phyloP scores from a whole-genome alignment of 1,140 invertebrate genomes.

The Polyergus mexicanus region DNA sequence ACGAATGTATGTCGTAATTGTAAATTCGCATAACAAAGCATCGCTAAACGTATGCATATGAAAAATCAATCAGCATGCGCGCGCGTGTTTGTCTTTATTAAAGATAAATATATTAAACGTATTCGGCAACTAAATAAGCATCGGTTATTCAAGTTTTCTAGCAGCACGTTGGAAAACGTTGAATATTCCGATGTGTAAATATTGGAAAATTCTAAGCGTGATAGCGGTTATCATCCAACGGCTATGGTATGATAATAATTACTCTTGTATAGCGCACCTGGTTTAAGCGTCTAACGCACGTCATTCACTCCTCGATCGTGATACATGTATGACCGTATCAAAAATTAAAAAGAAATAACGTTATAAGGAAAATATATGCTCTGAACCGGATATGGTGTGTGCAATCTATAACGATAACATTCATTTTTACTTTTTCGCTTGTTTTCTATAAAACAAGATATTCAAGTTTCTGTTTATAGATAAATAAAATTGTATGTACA shows the following conservation, averaged over 20 bases:
- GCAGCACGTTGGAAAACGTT: conserved; percentile 60
- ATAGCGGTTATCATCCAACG: not conserved
- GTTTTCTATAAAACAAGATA: not conserved
- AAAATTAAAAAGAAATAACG: conserved; percentile 48
- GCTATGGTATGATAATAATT: conserved; percentile 53
- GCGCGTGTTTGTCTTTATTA: conserved; percentile 13
- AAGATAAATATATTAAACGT: conserved; percentile 56
- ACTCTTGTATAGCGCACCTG: conserved; percentile 30
- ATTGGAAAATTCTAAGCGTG: conserved; percentile 67
- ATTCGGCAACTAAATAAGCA: conserved; percentile 42
- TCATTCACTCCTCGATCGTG: conserved; percentile 51
- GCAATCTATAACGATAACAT: conserved; percentile 17
- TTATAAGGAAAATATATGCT: not conserved
- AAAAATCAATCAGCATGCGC: conserved; percentile 7
- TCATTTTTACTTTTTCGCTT: not conserved
- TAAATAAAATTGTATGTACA: not conserved
- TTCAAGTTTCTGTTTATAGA: not conserved
- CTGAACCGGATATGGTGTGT: not conserved
- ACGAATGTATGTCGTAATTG: conserved; percentile 4
- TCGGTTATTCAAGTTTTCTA: conserved; percentile 72
- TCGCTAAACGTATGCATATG: conserved; percentile 30
- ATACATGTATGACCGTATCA: not conserved
- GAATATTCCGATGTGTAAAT: conserved; percentile 74
- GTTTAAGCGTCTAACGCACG: conserved; percentile 54
- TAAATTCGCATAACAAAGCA: conserved; percentile 53